A percentile compares a stretch with the other conserved stretches of the same genome.
phyloP scores from a whole-genome alignment of 2,888 invertebrate species.

The Pherbina coryleti region DNA sequence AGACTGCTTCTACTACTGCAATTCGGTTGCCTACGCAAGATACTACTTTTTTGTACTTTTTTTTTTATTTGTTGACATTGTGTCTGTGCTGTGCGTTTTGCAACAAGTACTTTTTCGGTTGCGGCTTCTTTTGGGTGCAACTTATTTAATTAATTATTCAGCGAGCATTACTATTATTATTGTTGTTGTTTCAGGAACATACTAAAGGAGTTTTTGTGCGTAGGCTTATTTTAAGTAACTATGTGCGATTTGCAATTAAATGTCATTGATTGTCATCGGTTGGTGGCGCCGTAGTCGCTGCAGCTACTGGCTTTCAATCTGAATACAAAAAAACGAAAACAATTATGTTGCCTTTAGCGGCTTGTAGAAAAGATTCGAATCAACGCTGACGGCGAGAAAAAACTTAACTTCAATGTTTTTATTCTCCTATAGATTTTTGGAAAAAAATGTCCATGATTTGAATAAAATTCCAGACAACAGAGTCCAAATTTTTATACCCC shows the following conservation, averaged over 20 bases:
- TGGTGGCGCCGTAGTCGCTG: neutral
- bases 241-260: constrained; percentile 13
- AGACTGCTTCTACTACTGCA: too few relatives aligned
- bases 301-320: neutral
- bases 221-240: neutral
- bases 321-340: neutral
- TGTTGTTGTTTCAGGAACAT: neutral
- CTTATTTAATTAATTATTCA: constrained; percentile 5
- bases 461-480: too few relatives aligned
- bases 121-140: neutral
- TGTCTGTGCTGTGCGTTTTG: neutral
- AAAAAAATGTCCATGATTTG: too few relatives aligned
- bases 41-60: neutral
- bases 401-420: too few relatives aligned
- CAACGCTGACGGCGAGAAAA: too few relatives aligned
- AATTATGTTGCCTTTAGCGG: constrained; percentile 4
- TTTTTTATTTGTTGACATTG: neutral
- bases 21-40: neutral
- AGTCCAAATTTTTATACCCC: too few relatives aligned
- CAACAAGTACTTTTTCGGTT: neutral
- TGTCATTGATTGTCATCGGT: neutral
- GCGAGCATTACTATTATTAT: neutral
- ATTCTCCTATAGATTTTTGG: too few relatives aligned
- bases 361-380: neutral
- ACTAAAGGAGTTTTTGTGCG: neutral